These are phyloP conservation scores for Lasioglossum albipes DNA, from an alignment of 1,140 invertebrate species.

Conservation along the genomic window DNA sequence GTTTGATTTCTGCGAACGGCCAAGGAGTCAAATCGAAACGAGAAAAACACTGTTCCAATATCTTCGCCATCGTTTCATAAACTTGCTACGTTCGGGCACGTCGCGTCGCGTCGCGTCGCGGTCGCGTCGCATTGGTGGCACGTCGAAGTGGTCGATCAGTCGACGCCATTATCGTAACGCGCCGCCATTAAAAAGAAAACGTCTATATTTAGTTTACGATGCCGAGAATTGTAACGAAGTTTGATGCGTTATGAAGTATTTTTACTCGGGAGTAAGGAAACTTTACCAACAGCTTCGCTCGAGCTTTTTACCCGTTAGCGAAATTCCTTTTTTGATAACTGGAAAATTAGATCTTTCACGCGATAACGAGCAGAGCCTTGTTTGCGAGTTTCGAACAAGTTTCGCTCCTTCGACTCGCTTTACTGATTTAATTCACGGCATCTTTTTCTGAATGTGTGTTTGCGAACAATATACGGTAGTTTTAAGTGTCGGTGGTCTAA, in stretches of 20 bases:
- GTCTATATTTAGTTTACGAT: neutral
- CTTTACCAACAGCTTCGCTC: neutral
- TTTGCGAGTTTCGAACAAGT: too few relatives aligned
- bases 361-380: too few relatives aligned
- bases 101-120: too few relatives aligned
- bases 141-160: slow-evolving; percentile 6
- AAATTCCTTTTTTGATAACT: neutral
- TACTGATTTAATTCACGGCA: too few relatives aligned
- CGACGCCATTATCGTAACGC: slow-evolving; percentile 11
- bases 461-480: too few relatives aligned
- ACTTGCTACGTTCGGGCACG: neutral
- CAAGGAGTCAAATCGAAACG: neutral
- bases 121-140: too few relatives aligned
- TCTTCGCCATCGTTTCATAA: neutral
- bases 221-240: neutral
- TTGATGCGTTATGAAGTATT: neutral
- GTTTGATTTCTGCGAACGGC: neutral
- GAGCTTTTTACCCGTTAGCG: neutral
- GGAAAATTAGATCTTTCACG: too few relatives aligned
- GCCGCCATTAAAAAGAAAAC: slow-evolving; percentile 4
- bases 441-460: too few relatives aligned
- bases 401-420: too few relatives aligned
- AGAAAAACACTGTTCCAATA: neutral
- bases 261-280: neutral
- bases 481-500: too few relatives aligned